Conservation (phyloP, 2,888 invertebrate genomes). For the Dinocampus coccinellae region DNA sequence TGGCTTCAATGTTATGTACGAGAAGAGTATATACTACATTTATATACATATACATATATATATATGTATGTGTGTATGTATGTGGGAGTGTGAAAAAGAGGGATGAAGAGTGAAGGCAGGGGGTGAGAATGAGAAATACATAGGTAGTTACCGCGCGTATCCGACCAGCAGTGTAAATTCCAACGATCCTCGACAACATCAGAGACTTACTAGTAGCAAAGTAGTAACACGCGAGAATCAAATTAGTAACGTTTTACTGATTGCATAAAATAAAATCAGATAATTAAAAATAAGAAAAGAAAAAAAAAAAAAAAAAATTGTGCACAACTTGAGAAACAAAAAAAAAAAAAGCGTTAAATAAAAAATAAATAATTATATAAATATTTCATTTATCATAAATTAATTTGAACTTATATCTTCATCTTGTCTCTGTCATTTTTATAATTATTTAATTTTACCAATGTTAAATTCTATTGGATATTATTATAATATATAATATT, state of each 20-base stretch:
- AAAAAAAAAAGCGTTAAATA: too few species aligned
- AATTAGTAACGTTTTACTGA: constrained; percentile 60
- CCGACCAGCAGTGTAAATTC: constrained; percentile 20
- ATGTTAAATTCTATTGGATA: too few species aligned
- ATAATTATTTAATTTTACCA: too few species aligned
- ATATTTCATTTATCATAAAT: too few species aligned
- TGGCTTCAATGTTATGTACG: not conserved
- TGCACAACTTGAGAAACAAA: too few species aligned
- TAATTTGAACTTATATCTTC: too few species aligned
- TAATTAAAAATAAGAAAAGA: not conserved
- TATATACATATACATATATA: not conserved
- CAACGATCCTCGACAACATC: constrained; percentile 26
- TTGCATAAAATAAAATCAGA: not conserved
- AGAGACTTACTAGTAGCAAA: not conserved
- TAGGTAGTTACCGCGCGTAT: constrained; percentile 1
- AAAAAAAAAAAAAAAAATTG: too few species aligned
- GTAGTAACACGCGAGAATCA: constrained; percentile 54
- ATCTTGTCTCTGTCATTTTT: too few species aligned
- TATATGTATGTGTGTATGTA: not conserved
- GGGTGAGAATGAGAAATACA: not conserved
- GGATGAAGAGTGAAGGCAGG: too few species aligned
- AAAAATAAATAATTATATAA: too few species aligned
- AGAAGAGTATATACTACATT: not conserved
- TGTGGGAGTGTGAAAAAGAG: too few species aligned
- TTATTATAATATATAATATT: too few species aligned